Base-by-base conservation (phyloP, 2,888 invertebrate genomes). In the Tenthredo distinguenda region DNA sequence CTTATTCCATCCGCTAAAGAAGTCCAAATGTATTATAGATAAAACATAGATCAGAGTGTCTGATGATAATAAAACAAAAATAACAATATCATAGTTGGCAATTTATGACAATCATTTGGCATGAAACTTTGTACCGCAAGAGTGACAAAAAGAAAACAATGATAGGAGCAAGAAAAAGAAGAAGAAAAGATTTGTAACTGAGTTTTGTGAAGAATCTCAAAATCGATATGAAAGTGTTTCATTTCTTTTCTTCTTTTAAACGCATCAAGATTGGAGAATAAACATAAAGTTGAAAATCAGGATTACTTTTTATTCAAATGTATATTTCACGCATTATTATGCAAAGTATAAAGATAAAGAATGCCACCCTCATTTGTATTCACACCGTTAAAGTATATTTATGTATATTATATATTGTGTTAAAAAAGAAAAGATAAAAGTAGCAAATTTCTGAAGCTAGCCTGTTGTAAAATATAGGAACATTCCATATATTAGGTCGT, bases 401-500 rank as follows among this genome's bases (percentile, higher is more conserved):
- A 71, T 71, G 6, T 71, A 5, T n/a, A 34, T 0, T 18, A 9
- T 31, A 34, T 12, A 1, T 12, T 47, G 21, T 72, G 71, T 37
- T 6, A 34, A 77, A 79, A 18, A 79, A 37, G 10, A 55, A n/a
- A 5, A 37, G 15, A 58, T 21, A 37, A 62, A 62, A 65, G 40
- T 68, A 65, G 68, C 65, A 58, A 58, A 9, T 18, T 58, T 15
- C 68, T 55, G 47, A 68, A 65, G 82, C 47, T 68, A 82, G 15
- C 68, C 3, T 65, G 82, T 68, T n/a, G 40, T 34, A 34, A 47
- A 40, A 31, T 31, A 77, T 76, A 76, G 77, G 77, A 77, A 77
- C 77, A 77, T 77, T 26, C 81, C 62, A 37, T 81, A 34, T 81
- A 37, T 81, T 81, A 58, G 31, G 81, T 65, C 3, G 15, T 58